These are phyloP conservation scores for Podilymbus podiceps DNA, from an alignment of 2,113 vertebrate genomes.

Conservation along the genomic window DNA sequence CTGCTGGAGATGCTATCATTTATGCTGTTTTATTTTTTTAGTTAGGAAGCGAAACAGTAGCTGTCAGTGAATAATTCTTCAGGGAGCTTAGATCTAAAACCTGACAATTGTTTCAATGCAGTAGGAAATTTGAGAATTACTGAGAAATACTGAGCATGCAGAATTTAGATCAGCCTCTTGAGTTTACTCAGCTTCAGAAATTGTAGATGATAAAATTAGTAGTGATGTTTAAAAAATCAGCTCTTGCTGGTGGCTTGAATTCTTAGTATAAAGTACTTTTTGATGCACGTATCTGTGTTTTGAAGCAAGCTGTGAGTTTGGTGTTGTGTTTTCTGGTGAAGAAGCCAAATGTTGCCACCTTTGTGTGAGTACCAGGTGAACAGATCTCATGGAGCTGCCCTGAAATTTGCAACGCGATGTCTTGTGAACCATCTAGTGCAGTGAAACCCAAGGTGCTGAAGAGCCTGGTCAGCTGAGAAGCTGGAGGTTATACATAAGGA, in stretches of 20 bases:
- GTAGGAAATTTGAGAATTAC: neutral
- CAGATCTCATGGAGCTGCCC: neutral
- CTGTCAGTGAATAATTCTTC: neutral
- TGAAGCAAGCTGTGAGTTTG: neutral
- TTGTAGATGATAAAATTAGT: neutral
- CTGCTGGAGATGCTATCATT: neutral
- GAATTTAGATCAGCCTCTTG: neutral
- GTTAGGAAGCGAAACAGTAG: neutral
- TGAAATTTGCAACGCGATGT: neutral
- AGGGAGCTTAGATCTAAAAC: neutral
- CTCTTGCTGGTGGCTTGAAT: neutral
- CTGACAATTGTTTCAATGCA: neutral
- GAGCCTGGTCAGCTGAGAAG: neutral
- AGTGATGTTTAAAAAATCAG: neutral
- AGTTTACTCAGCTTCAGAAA: neutral
- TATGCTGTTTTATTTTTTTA: neutral
- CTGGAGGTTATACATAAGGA: neutral
- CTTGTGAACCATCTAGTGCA: neutral
- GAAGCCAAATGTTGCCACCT: neutral
- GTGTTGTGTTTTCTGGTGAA: neutral
- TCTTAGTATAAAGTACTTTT: neutral
- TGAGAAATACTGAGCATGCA: neutral
- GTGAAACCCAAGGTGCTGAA: neutral
- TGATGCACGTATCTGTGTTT: neutral
- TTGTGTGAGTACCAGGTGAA: neutral